Base-by-base conservation (phyloP, 1,140 invertebrate species). In the Trichoplusia ni region DNA sequence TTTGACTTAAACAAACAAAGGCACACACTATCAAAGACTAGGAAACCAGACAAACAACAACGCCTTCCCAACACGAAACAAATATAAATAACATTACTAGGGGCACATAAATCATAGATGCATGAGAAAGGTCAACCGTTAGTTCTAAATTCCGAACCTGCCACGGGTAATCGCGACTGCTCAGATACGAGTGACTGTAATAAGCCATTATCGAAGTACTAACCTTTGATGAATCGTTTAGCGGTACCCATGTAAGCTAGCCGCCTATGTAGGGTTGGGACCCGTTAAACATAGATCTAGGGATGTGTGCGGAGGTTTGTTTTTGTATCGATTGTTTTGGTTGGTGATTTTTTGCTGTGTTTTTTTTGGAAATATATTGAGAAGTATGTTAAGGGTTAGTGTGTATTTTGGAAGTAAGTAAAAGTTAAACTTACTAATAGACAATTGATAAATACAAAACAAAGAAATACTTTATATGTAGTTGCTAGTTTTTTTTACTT, bases 161-260 rank as follows among this genome's bases (percentile, higher is more conserved):
- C 69, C 64, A 62, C 61, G 60, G 69, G 60, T 82, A 82, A 83
- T 85, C 78, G 72, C 71, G 65, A 79, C 73, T 62, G 64, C 71
- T 76, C 64, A 58, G 54, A 67, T 69, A 67, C 64, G 46, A 61
- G 66, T 62, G 73, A 66, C 23, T 79, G 70, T 84, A 84, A 82
- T 82, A 80, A 76, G 75, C 72, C 69, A 73, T 76, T 79, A 75
- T 67, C 54, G 60, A 76, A 76, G 79, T 68, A 75, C 81, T 85
- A 81, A 77, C 73, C 75, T 83, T 79, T 85, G 83, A 88, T 81
- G 83, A 79, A 86, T 86, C 70, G 78, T 64, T 72, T 86, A 86
- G 84, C 86, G 84, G 86, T 86, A 84, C 67, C 77, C 77, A 86
- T 85, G 73, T 81, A 69, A 76, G 69, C 65, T 58, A 76, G 67